Conservation (phyloP, 2,888 invertebrate genomes). For the Metellina segmentata region DNA sequence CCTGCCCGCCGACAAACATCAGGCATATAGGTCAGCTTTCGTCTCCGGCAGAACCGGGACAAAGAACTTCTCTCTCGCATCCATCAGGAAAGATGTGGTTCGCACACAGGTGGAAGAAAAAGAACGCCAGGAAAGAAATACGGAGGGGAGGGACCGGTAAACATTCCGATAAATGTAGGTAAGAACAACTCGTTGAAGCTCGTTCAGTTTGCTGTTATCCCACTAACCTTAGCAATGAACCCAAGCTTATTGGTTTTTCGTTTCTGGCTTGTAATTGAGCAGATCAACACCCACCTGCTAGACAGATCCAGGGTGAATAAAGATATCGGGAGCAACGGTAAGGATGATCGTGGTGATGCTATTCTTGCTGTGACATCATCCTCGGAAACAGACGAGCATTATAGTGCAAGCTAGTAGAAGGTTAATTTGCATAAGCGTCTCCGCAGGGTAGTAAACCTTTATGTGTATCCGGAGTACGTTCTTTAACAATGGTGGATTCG, state of each 20-base stretch:
- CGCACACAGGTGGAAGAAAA: conserved; percentile 65
- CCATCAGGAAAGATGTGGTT: not conserved
- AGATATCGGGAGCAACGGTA: not conserved
- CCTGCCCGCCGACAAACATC: too few species aligned
- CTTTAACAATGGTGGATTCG: too few species aligned
- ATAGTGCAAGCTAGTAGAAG: too few species aligned
- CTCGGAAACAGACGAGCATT: not conserved
- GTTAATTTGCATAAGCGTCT: too few species aligned
- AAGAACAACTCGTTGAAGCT: conserved; percentile 54
- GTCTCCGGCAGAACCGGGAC: conserved; percentile 39
- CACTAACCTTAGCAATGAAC: conserved; percentile 75
- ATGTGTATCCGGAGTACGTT: too few species aligned
- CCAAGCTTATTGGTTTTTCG: conserved; percentile 21
- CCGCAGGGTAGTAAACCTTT: too few species aligned
- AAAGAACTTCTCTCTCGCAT: conserved; percentile 43
- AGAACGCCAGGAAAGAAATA: conserved; percentile 50
- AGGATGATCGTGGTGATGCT: not conserved
- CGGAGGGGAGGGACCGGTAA: conserved; percentile 17
- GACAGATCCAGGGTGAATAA: conserved; percentile 15
- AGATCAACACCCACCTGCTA: conserved; percentile 46
- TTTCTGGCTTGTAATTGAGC: not conserved
- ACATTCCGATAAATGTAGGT: conserved; percentile 38
- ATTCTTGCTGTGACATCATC: not conserved
- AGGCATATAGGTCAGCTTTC: conserved; percentile 58
- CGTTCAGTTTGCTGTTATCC: conserved; percentile 44